These are phyloP conservation scores for Molothrus aeneus DNA, from an alignment of 2,797 vertebrate genomes.

Conservation along the genomic window DNA sequence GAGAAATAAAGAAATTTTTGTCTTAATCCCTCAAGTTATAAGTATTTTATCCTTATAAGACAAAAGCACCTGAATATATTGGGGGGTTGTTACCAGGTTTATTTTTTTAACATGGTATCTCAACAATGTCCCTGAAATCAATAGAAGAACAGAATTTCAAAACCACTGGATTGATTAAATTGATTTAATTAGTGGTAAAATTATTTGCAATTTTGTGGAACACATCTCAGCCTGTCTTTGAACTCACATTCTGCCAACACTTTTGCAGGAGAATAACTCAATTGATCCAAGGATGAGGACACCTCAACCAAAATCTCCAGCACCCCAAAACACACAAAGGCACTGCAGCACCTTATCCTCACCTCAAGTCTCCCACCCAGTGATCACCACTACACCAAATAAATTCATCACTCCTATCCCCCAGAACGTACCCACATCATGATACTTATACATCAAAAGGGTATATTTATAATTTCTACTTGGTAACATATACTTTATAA, in stretches of 20 bases:
- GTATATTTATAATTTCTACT: neutral
- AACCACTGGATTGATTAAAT: neutral
- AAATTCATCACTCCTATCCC: neutral
- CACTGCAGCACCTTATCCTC: neutral
- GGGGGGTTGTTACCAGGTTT: fast-evolving
- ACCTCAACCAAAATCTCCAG: neutral
- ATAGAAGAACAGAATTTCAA: neutral
- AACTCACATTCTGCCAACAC: neutral
- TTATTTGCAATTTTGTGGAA: neutral
- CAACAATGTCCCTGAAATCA: neutral
- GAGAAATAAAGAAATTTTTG: neutral
- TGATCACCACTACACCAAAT: neutral
- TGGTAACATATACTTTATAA: neutral
- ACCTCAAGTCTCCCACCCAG: neutral
- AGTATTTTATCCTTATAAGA: neutral
- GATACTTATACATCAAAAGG: neutral
- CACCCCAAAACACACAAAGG: neutral
- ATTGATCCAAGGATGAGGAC: neutral
- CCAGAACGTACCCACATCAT: neutral
- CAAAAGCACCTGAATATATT: neutral
- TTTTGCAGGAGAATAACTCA: neutral
- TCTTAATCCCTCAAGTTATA: neutral
- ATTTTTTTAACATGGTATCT: neutral
- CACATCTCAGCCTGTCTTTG: neutral
- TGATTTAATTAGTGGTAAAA: neutral